These are phyloP conservation scores for Plectropomus leopardus DNA, from an alignment of 2,113 vertebrate genomes.

Conservation along the genomic window DNA sequence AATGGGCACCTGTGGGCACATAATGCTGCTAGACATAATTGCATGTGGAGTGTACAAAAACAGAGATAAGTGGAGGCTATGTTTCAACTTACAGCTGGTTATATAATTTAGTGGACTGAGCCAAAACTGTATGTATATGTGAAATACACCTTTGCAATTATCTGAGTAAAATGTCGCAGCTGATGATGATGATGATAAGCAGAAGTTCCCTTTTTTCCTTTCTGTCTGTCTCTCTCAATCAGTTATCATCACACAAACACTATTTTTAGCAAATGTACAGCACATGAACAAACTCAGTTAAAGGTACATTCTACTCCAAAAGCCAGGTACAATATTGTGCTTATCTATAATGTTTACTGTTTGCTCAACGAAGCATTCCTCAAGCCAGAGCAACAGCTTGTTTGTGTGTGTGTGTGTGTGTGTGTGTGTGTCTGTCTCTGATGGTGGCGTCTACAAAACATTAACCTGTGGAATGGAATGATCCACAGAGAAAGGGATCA, in stretches of 20 bases:
- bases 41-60: no score
- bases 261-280: background rate
- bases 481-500: constrained; percentile 54
- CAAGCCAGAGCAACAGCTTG: constrained; percentile 40
- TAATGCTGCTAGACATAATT: no score
- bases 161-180: no score
- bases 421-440: constrained; percentile 8
- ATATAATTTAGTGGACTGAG: no score
- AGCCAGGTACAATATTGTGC: background rate
- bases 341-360: background rate
- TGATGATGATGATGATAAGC: no score
- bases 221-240: background rate
- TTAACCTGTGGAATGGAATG: constrained; percentile 66
- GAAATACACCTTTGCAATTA: no score
- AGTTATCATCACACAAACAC: background rate
- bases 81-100: no score
- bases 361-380: background rate
- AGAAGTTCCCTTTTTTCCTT: background rate
- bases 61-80: no score
- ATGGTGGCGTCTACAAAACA: constrained; percentile 51
- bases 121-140: no score
- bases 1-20: no score
- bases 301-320: background rate
- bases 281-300: background rate
- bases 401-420: constrained; percentile 29